phyloP scores from a whole-genome alignment of 2,888 invertebrate species.

The Cecidostiba fungosa region DNA sequence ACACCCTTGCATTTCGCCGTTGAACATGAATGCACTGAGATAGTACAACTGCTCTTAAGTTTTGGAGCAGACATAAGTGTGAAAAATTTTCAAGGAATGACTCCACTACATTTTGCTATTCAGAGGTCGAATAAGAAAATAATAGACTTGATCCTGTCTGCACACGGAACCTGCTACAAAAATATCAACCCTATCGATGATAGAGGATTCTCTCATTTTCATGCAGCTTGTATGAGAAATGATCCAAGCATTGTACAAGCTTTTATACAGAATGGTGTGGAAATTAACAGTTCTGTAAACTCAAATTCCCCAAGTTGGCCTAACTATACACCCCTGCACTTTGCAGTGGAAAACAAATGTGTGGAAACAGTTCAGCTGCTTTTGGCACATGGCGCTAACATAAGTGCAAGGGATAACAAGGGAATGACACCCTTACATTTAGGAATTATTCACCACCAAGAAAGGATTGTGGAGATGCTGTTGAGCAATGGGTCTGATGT shows the following conservation, averaged over 20 bases:
- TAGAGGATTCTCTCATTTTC: slow-evolving; percentile 27
- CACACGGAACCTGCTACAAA: background rate
- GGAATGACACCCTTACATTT: slow-evolving; percentile 26
- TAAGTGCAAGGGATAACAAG: background rate
- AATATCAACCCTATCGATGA: slow-evolving; percentile 11
- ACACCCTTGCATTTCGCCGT: slow-evolving; percentile 48
- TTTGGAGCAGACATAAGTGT: slow-evolving; percentile 38
- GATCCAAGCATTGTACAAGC: background rate
- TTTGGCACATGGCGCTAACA: background rate
- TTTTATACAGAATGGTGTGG: slow-evolving; percentile 10
- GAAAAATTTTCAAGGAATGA: slow-evolving; percentile 11
- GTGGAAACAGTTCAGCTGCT: background rate
- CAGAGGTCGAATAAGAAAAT: background rate
- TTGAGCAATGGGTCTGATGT: background rate
- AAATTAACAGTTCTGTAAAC: slow-evolving; percentile 3
- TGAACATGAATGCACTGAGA: background rate
- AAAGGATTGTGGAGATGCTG: background rate
- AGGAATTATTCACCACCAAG: background rate
- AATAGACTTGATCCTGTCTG: slow-evolving; percentile 17
- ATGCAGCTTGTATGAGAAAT: slow-evolving; percentile 12
- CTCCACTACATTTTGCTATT: slow-evolving; percentile 37
- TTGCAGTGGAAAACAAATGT: slow-evolving; percentile 27
- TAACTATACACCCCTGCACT: slow-evolving; percentile 39
- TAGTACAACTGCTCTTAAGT: slow-evolving; percentile 33
- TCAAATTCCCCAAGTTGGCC: slow-evolving; percentile 8